Conservation (phyloP, 2,113 vertebrate species). For the Nothocercus nigrocapillus region DNA sequence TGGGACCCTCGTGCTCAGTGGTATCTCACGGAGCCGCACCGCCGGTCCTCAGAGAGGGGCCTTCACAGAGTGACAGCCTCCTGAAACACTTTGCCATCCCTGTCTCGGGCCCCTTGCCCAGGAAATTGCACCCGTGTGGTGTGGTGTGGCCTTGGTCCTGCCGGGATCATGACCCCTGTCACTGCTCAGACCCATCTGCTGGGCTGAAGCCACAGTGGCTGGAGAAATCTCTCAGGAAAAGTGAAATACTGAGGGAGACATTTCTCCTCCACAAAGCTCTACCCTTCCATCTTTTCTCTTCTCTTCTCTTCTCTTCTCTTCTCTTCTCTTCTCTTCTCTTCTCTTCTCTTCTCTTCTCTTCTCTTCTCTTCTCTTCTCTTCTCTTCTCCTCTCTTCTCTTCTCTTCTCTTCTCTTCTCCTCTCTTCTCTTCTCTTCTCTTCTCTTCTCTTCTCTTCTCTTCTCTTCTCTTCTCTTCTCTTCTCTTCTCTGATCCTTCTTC, state of each 20-base stretch:
- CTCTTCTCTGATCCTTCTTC: background rate
- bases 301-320: background rate
- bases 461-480: background rate
- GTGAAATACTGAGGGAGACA: background rate
- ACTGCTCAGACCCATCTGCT: background rate
- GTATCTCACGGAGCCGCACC: background rate
- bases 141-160: background rate
- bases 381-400: too few relatives aligned
- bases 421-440: too few relatives aligned
- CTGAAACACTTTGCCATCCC: background rate
- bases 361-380: too few relatives aligned
- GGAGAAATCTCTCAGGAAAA: background rate
- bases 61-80: background rate
- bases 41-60: background rate
- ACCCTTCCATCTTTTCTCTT: background rate
- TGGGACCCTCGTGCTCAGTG: background rate
- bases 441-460: too few relatives aligned
- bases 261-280: background rate
- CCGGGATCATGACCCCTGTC: background rate
- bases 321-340: too few relatives aligned
- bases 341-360: too few relatives aligned
- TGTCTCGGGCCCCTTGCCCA: fast-evolving
- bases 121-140: background rate
- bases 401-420: too few relatives aligned
- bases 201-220: background rate